Percentiles rank a stretch among this genome's conserved stretches.
phyloP scores from a whole-genome alignment of 2,888 invertebrate genomes.

The Acanthoscelides obtectus region DNA sequence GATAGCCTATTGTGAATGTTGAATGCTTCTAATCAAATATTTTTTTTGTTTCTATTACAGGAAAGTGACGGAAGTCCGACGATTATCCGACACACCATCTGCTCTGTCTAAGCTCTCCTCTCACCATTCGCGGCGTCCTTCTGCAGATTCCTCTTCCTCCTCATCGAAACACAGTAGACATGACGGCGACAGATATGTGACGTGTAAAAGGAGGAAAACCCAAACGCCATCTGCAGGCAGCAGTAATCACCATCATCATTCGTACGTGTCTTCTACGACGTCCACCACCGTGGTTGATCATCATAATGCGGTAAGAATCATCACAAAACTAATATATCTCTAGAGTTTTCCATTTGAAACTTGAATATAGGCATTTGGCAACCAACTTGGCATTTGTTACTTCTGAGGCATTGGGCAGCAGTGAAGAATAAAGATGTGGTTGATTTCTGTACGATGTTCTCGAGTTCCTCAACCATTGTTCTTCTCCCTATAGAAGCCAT shows the following conservation, averaged over 20 bases:
- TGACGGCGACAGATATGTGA: constrained; percentile 36
- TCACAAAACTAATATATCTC: too few species aligned
- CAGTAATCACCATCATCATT: constrained; percentile 32
- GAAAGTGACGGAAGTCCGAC: constrained; percentile 51
- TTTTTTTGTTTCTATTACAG: background rate
- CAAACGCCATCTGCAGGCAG: constrained; percentile 34
- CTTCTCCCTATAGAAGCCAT: too few species aligned
- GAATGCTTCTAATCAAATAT: background rate
- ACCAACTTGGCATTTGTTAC: too few species aligned
- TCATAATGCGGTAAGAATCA: background rate
- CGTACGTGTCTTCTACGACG: constrained; percentile 1
- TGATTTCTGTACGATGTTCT: too few species aligned
- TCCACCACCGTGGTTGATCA: constrained; percentile 17
- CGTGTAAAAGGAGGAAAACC: constrained; percentile 55
- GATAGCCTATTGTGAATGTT: background rate
- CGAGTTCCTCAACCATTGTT: too few species aligned
- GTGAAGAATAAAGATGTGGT: too few species aligned
- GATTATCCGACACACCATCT: constrained; percentile 46
- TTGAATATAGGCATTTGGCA: too few species aligned
- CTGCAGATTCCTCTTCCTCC: constrained; percentile 47
- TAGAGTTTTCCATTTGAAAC: too few species aligned
- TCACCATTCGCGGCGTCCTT: constrained; percentile 49
- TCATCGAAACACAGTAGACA: constrained; percentile 34
- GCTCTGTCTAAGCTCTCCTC: background rate
- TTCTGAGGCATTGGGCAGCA: too few species aligned